These are phyloP conservation scores for Drosophila ficusphila DNA, from an alignment of 1,140 invertebrate genomes.

Conservation along the genomic window DNA sequence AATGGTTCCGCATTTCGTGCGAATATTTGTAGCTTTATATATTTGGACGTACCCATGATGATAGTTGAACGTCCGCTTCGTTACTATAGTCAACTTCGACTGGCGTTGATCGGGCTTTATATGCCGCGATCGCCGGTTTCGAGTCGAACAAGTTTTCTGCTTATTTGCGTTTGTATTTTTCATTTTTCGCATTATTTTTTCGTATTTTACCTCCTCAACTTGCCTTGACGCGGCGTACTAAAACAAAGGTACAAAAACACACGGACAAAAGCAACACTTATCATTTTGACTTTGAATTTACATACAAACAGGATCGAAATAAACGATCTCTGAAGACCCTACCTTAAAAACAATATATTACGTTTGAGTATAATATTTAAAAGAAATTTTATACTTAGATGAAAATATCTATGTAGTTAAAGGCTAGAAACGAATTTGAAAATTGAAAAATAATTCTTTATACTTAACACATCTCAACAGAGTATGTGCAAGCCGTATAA, in stretches of 20 bases:
- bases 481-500: not conserved
- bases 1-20: constrained; percentile 45
- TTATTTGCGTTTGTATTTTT: constrained; percentile 40
- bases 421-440: no score
- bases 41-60: constrained; percentile 61
- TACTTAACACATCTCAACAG: not conserved
- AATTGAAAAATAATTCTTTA: no score
- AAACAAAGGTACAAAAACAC: constrained; percentile 42
- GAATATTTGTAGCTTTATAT: constrained; percentile 9
- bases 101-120: constrained; percentile 65
- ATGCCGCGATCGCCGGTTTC: constrained; percentile 55
- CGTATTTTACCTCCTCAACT: constrained; percentile 28
- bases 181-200: constrained; percentile 33
- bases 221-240: constrained; percentile 57
- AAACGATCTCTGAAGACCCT: constrained; percentile 22
- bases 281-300: constrained; percentile 57
- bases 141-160: constrained; percentile 62
- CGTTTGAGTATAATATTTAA: not conserved
- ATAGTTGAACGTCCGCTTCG: constrained; percentile 67
- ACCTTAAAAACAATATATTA: not conserved
- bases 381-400: no score
- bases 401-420: no score
- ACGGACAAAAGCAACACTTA: constrained; percentile 39
- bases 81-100: constrained; percentile 51
- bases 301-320: constrained; percentile 43